phyloP scores from a whole-genome alignment of 64 coral and sea anemone genomes.

The Montipora capricornis region DNA sequence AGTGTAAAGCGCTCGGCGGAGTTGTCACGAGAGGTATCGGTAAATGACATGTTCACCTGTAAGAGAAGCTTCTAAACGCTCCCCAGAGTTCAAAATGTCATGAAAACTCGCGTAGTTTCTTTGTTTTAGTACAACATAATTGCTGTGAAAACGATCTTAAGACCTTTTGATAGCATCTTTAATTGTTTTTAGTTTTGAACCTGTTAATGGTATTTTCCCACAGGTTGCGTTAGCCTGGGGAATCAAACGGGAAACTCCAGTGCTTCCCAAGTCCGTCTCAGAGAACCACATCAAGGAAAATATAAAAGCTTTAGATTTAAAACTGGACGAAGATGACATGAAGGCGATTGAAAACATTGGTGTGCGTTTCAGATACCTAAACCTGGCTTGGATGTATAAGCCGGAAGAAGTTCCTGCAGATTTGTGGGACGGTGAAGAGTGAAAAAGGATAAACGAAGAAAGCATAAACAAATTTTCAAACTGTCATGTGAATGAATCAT shows the following conservation, averaged over 20 bases:
- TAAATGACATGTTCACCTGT: no score
- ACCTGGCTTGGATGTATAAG: conserved; percentile 3
- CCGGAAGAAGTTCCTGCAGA: conserved; percentile 36
- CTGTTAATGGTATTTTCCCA: neutral
- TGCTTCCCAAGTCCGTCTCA: conserved; percentile 70
- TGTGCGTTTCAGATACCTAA: conserved; percentile 41
- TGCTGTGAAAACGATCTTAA: no score
- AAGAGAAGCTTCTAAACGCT: no score
- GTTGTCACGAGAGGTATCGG: no score
- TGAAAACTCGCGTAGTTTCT: no score
- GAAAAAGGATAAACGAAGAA: neutral
- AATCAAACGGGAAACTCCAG: conserved; percentile 51
- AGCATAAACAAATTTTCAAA: neutral
- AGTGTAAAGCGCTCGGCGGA: no score
- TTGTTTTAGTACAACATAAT: no score
- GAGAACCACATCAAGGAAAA: conserved; percentile 70
- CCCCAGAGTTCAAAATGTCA: no score
- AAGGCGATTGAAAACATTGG: conserved; percentile 54
- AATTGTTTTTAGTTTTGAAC: no score
- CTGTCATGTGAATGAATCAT: no score
- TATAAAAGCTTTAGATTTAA: conserved; percentile 37
- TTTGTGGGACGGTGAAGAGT: conserved; percentile 64
- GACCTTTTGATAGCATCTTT: no score
- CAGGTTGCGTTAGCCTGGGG: conserved; percentile 67
- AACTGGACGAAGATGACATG: conserved; percentile 72